Percentiles rank a stretch among this genome's conserved stretches.
phyloP scores from a whole-genome alignment of 2,113 vertebrate genomes.

The Scomber scombrus region DNA sequence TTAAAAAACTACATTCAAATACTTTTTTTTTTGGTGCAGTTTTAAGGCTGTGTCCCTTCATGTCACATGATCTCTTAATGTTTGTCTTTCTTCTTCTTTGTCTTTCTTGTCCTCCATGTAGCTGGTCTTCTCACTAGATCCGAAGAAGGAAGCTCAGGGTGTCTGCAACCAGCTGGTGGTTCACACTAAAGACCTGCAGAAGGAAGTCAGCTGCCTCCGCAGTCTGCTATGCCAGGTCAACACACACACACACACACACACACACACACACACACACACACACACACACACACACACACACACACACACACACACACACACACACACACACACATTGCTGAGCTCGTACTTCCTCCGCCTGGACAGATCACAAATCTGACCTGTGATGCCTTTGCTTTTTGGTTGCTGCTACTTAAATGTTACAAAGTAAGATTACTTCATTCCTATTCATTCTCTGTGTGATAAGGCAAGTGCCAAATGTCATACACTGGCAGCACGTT shows the following conservation, averaged over 20 bases:
- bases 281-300: not conserved
- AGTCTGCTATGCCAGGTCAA: conserved; percentile 88
- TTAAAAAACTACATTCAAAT: too few species aligned
- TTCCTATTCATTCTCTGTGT: too few species aligned
- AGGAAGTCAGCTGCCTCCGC: conserved; percentile 88
- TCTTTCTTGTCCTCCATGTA: conserved; percentile 53
- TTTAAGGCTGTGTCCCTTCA: not conserved
- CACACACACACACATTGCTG: not conserved
- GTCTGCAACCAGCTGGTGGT: conserved; percentile 87
- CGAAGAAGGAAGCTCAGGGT: conserved; percentile 80
- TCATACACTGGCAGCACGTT: too few species aligned
- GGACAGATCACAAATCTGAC: too few species aligned
- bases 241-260: not conserved
- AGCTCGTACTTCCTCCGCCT: not conserved
- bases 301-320: not conserved
- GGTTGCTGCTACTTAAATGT: too few species aligned
- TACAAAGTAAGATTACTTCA: too few species aligned
- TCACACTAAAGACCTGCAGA: conserved; percentile 85
- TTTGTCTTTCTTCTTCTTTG: not conserved
- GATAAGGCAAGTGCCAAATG: too few species aligned
- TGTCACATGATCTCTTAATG: not conserved
- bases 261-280: not conserved
- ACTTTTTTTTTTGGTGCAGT: too few species aligned
- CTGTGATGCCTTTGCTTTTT: too few species aligned
- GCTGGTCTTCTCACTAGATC: conserved; percentile 90